These are phyloP conservation scores for Leucophora obtusa DNA, from an alignment of 2,888 invertebrate genomes.

Conservation along the genomic window DNA sequence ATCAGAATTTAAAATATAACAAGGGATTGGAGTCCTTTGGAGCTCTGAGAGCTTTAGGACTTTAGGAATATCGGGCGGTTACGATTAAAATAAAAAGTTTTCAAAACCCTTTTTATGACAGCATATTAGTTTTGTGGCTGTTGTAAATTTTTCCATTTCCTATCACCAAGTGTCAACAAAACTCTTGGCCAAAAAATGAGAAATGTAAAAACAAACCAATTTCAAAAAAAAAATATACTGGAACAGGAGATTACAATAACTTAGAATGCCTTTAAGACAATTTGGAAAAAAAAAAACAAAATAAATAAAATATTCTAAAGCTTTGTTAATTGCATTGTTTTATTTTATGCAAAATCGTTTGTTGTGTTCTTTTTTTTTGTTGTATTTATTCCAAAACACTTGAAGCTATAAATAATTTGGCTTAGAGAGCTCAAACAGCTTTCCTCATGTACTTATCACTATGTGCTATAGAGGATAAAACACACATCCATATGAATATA, in stretches of 20 bases:
- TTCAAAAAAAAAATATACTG: neutral
- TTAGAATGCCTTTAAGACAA: constrained; percentile 16
- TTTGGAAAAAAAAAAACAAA: neutral
- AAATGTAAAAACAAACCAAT: neutral
- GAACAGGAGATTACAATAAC: neutral
- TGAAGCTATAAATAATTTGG: constrained; percentile 23
- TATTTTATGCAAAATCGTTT: constrained; percentile 14
- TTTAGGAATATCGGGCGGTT: too few species aligned
- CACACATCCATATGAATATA: neutral
- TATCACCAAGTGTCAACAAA: constrained; percentile 28
- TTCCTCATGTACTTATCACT: constrained; percentile 6
- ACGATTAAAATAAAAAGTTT: constrained; percentile 22
- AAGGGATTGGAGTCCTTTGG: too few species aligned
- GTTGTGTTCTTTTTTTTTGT: neutral
- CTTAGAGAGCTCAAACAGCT: constrained; percentile 10
- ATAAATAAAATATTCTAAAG: constrained; percentile 12
- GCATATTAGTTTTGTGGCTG: constrained; percentile 5
- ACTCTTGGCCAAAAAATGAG: constrained; percentile 23
- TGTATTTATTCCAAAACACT: constrained; percentile 17
- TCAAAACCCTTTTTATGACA: constrained; percentile 20
- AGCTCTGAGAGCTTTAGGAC: too few species aligned
- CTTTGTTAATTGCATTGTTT: constrained; percentile 38
- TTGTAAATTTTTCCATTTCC: neutral
- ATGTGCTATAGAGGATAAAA: neutral
- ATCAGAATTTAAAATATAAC: too few species aligned